phyloP scores from a whole-genome alignment of 1,140 invertebrate genomes.

The Babylonia areolata region DNA sequence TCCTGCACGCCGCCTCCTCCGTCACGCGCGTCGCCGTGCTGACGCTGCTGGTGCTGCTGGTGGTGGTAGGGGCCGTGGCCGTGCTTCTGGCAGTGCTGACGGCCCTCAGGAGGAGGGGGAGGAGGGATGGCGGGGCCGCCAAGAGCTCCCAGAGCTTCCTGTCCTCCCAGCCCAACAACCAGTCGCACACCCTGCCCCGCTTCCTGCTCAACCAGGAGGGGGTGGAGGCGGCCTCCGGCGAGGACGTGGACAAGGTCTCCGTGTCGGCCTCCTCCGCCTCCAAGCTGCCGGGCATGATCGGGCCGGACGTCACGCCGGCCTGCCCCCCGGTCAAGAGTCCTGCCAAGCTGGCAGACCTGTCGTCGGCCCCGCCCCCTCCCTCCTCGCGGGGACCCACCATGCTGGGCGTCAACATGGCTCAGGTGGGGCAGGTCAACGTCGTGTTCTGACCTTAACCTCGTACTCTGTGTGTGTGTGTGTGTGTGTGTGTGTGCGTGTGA shows the following conservation, averaged over 20 bases:
- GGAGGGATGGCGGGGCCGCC: not conserved
- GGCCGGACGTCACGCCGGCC: conserved; percentile 39
- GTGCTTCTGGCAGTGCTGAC: not conserved
- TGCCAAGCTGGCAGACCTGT: conserved; percentile 32
- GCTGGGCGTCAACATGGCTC: conserved; percentile 65
- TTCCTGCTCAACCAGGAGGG: conserved; percentile 37
- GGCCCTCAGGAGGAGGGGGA: not conserved
- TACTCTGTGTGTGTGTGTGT: conserved; percentile 5
- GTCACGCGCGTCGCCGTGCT: conserved; percentile 20
- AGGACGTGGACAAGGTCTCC: conserved; percentile 38
- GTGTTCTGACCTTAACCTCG: too few relatives aligned
- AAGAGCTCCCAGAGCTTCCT: conserved; percentile 29
- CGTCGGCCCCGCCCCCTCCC: conserved; percentile 42
- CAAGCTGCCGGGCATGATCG: conserved; percentile 33
- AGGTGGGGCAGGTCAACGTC: conserved; percentile 19
- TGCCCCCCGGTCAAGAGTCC: conserved; percentile 12
- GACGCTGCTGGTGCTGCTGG: conserved; percentile 12
- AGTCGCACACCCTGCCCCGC: not conserved
- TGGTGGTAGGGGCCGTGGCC: not conserved
- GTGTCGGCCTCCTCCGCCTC: conserved; percentile 33
- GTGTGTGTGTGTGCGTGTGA: conserved; percentile 18
- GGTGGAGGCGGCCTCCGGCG: conserved; percentile 31
- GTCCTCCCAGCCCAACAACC: not conserved
- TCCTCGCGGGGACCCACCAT: conserved; percentile 33
- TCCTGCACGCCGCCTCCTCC: conserved; percentile 8